Percentiles rank a stretch among this genome's conserved stretches.
Conservation (phyloP, 2,113 vertebrate genomes). For the Alexandromys fortis region DNA sequence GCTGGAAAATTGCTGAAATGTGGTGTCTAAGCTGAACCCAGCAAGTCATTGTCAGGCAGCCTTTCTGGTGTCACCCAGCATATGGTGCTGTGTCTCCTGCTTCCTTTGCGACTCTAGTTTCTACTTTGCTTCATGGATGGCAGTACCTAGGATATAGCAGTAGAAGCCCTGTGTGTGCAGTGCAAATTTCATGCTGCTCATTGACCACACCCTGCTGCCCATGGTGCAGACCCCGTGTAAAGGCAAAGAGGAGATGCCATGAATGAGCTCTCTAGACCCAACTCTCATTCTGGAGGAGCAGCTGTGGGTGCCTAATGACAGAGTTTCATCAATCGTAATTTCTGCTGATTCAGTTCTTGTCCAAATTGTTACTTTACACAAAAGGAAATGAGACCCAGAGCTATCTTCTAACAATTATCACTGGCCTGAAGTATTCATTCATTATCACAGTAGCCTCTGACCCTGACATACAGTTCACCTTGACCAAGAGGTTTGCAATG, state of each 20-base stretch:
- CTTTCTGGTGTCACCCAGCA: background rate
- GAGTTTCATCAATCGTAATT: background rate
- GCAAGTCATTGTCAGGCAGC: background rate
- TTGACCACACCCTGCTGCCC: background rate
- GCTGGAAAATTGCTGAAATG: background rate
- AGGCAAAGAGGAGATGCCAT: background rate
- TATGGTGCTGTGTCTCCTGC: background rate
- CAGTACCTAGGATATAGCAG: background rate
- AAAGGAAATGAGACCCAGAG: constrained; percentile 30
- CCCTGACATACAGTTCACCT: background rate
- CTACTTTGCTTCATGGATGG: background rate
- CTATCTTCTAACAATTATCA: background rate
- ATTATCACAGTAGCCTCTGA: constrained; percentile 14
- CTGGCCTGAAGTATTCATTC: background rate
- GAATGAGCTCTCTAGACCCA: background rate
- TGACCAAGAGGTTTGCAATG: background rate
- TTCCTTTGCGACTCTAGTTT: background rate
- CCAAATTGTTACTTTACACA: background rate
- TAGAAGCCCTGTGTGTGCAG: background rate
- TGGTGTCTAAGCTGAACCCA: background rate
- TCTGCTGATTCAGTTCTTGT: constrained; percentile 40
- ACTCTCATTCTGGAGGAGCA: background rate
- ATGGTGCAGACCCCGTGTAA: background rate
- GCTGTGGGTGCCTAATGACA: background rate
- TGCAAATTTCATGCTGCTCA: background rate